A percentile compares a stretch with the other conserved stretches of the same genome.
Evolutionary conservation across 2,797 vertebrate species (phyloP).

Genomic region (Gallinago nigripennis): DNA sequence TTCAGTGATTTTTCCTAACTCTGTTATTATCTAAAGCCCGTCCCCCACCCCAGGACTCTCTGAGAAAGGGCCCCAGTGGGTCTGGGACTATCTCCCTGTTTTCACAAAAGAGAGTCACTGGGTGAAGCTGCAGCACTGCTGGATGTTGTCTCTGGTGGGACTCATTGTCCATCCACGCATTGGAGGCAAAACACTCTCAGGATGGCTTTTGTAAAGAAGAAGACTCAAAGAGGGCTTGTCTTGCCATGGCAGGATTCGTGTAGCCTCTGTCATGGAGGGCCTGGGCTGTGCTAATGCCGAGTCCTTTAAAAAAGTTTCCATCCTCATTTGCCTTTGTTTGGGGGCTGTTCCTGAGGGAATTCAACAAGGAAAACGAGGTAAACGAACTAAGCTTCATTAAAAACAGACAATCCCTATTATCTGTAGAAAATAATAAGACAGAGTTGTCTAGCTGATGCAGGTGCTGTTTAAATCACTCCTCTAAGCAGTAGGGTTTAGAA

Average conservation of each 20-base stretch:
- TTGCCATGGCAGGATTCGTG: not conserved
- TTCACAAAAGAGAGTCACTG: not conserved
- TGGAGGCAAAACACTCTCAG: not conserved
- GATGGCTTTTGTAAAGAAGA: not conserved
- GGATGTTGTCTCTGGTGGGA: not conserved
- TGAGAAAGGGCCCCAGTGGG: not conserved
- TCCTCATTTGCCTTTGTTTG: not conserved
- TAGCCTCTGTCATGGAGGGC: not conserved
- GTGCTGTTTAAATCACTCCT: not conserved
- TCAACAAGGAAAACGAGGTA: not conserved
- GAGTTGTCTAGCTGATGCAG: not conserved
- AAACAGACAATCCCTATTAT: not conserved
- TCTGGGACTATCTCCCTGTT: not conserved
- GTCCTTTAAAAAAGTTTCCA: not conserved
- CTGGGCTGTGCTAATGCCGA: not conserved
- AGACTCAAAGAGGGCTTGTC: not conserved
- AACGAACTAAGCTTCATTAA: constrained; percentile 20
- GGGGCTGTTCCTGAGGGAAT: not conserved
- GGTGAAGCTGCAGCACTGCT: not conserved
- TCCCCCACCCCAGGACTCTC: not conserved
- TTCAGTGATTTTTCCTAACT: not conserved
- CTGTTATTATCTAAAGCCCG: not conserved
- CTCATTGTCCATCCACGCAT: accelerated
- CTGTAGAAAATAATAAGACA: not conserved
- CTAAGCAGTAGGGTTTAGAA: not conserved